Conservation (phyloP, 2,797 vertebrate genomes). For the Benthosema pterotum region DNA sequence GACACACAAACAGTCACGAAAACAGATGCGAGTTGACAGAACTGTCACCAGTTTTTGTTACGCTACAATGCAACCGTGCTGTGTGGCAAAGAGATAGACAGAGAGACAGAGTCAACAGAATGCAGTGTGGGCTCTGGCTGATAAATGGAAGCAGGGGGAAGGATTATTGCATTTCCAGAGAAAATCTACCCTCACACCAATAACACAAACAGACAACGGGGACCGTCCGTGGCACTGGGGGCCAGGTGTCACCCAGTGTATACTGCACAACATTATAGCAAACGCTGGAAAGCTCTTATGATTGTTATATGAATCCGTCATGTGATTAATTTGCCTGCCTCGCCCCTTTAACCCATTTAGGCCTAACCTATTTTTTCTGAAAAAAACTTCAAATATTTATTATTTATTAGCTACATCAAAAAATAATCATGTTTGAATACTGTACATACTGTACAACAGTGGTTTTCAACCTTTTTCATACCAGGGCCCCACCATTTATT, state of each 20-base stretch:
- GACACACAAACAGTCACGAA: no score
- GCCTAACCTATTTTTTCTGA: no score
- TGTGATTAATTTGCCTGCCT: background rate
- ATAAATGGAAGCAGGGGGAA: conserved; percentile 48
- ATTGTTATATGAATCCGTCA: conserved; percentile 10
- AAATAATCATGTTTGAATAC: no score
- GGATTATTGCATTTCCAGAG: conserved; percentile 58
- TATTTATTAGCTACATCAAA: no score
- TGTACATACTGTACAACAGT: no score
- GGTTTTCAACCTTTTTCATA: no score
- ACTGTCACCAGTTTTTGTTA: no score
- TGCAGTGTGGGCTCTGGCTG: conserved; percentile 36
- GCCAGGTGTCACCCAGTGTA: conserved; percentile 32
- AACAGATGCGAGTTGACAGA: no score
- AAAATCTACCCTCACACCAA: conserved; percentile 37
- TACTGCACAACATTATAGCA: conserved; percentile 20
- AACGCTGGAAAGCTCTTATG: conserved; percentile 15
- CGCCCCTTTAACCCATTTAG: no score
- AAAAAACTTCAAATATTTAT: no score
- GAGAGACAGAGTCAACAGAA: background rate
- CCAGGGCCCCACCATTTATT: no score
- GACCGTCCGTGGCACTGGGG: conserved; percentile 16
- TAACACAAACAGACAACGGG: conserved; percentile 47
- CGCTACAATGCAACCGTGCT: conserved; percentile 20
- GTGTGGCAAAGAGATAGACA: conserved; percentile 12